These are phyloP conservation scores for Chlamydotis undulata DNA, from an alignment of 2,113 vertebrate genomes.

Conservation along the genomic window DNA sequence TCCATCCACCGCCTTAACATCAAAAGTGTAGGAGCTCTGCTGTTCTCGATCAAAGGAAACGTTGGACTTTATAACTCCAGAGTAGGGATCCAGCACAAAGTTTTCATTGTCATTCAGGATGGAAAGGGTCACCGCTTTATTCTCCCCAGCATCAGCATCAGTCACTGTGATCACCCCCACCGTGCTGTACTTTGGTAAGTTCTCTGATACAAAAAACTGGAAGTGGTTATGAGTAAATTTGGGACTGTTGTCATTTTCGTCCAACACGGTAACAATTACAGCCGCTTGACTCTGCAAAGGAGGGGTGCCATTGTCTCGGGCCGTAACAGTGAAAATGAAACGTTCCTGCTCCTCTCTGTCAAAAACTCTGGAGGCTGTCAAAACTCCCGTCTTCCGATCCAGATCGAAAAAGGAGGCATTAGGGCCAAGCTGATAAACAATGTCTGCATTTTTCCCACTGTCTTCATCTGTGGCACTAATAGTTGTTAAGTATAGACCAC, in stretches of 20 bases:
- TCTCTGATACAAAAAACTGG: slow-evolving; percentile 98
- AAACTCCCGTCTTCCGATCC: slow-evolving; percentile 95
- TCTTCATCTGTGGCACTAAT: slow-evolving; percentile 97
- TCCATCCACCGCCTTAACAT: slow-evolving; percentile 93
- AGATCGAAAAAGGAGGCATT: slow-evolving; percentile 98
- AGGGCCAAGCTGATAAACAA: slow-evolving; percentile 97
- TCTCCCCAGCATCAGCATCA: slow-evolving; percentile 94
- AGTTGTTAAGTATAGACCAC: slow-evolving; percentile 96
- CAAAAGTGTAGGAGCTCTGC: slow-evolving; percentile 97
- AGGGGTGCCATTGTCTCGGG: slow-evolving; percentile 95
- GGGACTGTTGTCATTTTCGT: slow-evolving; percentile 98
- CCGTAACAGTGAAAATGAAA: slow-evolving; percentile 96
- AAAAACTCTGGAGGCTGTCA: slow-evolving; percentile 96
- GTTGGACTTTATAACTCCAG: slow-evolving; percentile 97
- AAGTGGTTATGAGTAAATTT: slow-evolving; percentile 99
- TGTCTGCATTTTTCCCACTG: slow-evolving; percentile 97
- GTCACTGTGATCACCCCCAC: slow-evolving; percentile 98
- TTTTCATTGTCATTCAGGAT: slow-evolving; percentile 96
- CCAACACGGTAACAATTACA: slow-evolving; percentile 95
- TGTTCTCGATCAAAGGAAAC: slow-evolving; percentile 98
- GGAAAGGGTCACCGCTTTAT: slow-evolving; percentile 94
- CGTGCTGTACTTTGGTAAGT: slow-evolving; percentile 96
- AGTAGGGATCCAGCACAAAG: slow-evolving; percentile 94
- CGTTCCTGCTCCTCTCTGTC: slow-evolving; percentile 97
- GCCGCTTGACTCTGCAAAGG: slow-evolving; percentile 96